These are phyloP conservation scores for Harmothoe impar DNA, from an alignment of 2,888 invertebrate species.

Conservation along the genomic window DNA sequence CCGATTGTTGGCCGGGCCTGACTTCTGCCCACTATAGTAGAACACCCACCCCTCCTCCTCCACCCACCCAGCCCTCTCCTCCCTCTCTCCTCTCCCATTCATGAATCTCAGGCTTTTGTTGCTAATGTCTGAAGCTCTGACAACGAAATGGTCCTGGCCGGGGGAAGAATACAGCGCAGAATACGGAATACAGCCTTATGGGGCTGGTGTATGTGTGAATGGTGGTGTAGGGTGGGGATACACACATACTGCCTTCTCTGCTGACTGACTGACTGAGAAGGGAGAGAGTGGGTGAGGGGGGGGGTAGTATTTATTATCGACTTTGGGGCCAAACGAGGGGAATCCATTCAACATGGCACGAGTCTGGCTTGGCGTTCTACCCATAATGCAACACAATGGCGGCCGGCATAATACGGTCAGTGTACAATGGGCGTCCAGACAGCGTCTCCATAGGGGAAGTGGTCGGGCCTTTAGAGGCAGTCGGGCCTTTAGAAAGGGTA, in stretches of 20 bases:
- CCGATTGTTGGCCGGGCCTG: not conserved
- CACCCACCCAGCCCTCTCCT: not conserved
- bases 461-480: too few species aligned
- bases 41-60: not conserved
- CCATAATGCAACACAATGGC: not conserved
- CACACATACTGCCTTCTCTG: too few species aligned
- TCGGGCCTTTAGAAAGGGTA: too few species aligned
- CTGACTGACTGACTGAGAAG: too few species aligned
- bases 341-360: conserved; percentile 16
- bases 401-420: too few species aligned
- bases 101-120: not conserved
- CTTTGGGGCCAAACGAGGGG: not conserved
- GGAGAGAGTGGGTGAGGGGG: not conserved
- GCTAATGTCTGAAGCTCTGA: conserved; percentile 17
- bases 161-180: too few species aligned
- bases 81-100: not conserved
- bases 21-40: not conserved
- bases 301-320: conserved; percentile 32
- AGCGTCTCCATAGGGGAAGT: too few species aligned
- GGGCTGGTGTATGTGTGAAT: too few species aligned
- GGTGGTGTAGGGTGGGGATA: conserved; percentile 2
- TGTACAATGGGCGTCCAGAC: too few species aligned
- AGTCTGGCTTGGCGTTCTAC: conserved; percentile 8
- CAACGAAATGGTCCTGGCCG: not conserved
- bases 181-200: too few species aligned